Evolutionary conservation across 37 sponge, comb jelly and placozoan genomes (phyloP).

Genomic region (Aphrocallistes beatrix): DNA sequence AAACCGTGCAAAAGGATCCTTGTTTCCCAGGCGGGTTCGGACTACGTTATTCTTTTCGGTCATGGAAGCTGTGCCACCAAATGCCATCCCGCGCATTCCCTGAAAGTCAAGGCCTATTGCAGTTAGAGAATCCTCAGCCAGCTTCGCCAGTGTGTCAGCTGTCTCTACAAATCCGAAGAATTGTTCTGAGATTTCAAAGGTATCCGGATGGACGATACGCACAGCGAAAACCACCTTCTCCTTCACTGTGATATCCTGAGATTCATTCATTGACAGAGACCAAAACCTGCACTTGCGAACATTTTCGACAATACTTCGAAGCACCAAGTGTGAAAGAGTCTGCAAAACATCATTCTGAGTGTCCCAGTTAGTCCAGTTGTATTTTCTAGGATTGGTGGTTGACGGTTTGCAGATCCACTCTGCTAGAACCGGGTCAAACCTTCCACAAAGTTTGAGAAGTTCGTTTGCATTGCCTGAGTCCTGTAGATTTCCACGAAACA

Average conservation of each 20-base stretch:
- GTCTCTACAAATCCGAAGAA: not conserved
- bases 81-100: not conserved
- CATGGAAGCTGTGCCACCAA: not conserved
- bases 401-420: not conserved
- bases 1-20: not conserved
- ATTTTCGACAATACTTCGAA: not conserved
- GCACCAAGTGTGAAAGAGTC: not conserved
- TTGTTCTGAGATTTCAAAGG: not conserved
- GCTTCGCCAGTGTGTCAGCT: not conserved
- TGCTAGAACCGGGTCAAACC: not conserved
- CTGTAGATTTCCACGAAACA: too few species aligned
- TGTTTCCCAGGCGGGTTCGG: not conserved
- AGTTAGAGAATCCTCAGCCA: not conserved
- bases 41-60: not conserved
- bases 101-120: not conserved
- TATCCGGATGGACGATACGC: not conserved
- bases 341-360: too few species aligned
- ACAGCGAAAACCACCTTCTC: not conserved
- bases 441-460: not conserved
- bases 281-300: too few species aligned
- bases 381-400: not conserved
- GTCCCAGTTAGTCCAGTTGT: not conserved
- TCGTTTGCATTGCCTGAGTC: not conserved
- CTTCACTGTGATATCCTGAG: not conserved
- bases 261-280: not conserved